Evolutionary conservation across 2,113 vertebrate genomes (phyloP), one percentile per base, ranked within the genome.

Genomic region (Clarias magur): DNA sequence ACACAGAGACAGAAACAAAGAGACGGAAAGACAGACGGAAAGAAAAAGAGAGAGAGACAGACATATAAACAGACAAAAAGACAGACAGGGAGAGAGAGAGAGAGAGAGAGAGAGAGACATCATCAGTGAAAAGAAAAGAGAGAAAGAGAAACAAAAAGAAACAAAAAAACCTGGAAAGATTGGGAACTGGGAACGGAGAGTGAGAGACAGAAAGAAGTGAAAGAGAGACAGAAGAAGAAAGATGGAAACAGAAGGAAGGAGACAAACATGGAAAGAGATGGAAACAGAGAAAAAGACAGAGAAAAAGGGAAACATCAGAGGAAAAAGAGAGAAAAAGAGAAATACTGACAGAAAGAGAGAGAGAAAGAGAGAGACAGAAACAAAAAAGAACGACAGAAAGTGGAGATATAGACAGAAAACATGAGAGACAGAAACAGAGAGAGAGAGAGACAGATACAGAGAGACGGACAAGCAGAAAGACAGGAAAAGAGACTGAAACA

Each of bases 41-140:
- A 34, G 15, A 38, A 23, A 73, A 16, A n/a, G 42, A 38, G 25
- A 65, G 54, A 27, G 38, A 27, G 21, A 85, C 27, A 30, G 3
- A 16, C 0, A 34, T 3, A 70, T 7, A 70, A 57, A 57, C 56
- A 60, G 59, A 60, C 1, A 2, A 9, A 30, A 4, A 38, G 68
- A 19, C 16, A 38, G 1, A 72, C 1, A 8, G 30, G 38, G 6
- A 38, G 6, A 38, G 2, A 19, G 1, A n/a, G n/a, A 87, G 88
- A 87, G 88, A 12, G 25, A 67, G 9, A 67, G 42, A n/a, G 5
- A 38, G n/a, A 72, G n/a, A 4, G 17, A 15, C 13, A 19, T 16
- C 17, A 19, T 8, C 25, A 16, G 68, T 56, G 54, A 63, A 27
- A 34, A 23, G 42, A 21, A 92, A 88, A 87, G 88, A 87, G 88